phyloP scores from a whole-genome alignment of 2,113 vertebrate species.

The Oncorhynchus tshawytscha region DNA sequence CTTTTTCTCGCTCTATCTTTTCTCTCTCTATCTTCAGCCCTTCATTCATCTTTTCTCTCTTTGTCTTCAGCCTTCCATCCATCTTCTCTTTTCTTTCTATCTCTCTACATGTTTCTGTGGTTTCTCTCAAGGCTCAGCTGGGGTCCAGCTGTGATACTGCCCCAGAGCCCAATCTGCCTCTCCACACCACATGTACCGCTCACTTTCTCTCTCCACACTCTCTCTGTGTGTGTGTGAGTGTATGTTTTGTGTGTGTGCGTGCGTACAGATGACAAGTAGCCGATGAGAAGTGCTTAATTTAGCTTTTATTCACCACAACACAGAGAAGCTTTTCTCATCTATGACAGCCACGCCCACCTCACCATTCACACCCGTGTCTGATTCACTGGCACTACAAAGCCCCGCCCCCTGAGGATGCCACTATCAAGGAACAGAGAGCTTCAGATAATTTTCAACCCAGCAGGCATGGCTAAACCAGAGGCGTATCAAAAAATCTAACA shows the following conservation, averaged over 20 bases:
- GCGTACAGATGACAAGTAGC: conserved; percentile 16
- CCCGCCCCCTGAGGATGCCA: not conserved
- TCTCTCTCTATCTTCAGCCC: not conserved
- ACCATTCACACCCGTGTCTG: conserved; percentile 31
- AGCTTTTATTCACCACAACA: conserved; percentile 58
- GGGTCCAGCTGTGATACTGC: not conserved
- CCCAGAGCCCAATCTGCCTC: not conserved
- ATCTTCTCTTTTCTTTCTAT: not conserved
- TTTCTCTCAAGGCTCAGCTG: not conserved
- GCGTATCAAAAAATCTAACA: conserved; percentile 17
- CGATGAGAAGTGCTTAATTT: conserved; percentile 24
- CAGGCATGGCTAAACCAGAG: conserved; percentile 30
- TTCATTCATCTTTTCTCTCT: not conserved
- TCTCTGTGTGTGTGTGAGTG: not conserved
- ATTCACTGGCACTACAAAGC: conserved; percentile 40
- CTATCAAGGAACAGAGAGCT: not conserved
- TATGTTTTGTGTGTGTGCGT: not conserved
- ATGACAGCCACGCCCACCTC: conserved; percentile 21
- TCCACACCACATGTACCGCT: not conserved
- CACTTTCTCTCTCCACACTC: not conserved
- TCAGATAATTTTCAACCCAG: conserved; percentile 2
- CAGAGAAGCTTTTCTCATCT: conserved; percentile 25
- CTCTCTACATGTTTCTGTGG: not conserved
- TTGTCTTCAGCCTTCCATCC: not conserved
- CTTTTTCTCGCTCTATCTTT: no score